phyloP scores from a whole-genome alignment of 2,113 vertebrate genomes.

The Microcebus griseorufus region DNA sequence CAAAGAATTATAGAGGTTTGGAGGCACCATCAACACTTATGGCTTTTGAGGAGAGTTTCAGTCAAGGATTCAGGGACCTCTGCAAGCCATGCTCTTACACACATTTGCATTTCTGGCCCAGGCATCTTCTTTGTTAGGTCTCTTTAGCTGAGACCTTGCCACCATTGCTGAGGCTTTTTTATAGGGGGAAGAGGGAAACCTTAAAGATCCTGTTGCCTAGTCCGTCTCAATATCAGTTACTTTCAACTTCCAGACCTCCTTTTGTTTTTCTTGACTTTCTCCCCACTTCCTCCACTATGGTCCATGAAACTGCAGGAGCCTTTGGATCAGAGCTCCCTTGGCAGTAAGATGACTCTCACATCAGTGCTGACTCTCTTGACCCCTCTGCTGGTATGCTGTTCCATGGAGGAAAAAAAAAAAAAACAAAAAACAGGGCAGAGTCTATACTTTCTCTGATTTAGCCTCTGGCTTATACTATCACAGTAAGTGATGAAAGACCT shows the following conservation, averaged over 20 bases:
- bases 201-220: background rate
- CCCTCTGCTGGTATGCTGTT: background rate
- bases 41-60: background rate
- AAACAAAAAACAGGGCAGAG: background rate
- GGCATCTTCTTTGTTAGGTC: background rate
- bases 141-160: background rate
- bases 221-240: background rate
- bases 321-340: background rate
- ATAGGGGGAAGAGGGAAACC: background rate
- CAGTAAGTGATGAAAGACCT: background rate
- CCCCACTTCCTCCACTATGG: accelerated
- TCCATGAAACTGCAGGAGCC: background rate
- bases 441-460: background rate
- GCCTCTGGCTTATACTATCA: too few relatives aligned
- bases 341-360: background rate
- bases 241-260: background rate
- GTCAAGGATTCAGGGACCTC: background rate
- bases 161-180: background rate
- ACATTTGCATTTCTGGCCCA: too few relatives aligned
- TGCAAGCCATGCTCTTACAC: background rate
- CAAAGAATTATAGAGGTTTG: background rate
- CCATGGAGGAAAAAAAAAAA: background rate
- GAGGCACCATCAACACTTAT: background rate
- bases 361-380: background rate
- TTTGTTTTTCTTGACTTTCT: background rate